Percentiles rank a stretch among this genome's conserved stretches.
These are phyloP conservation scores for Exaiptasia diaphana DNA, from an alignment of 64 coral and sea anemone species.

Conservation along the genomic window DNA sequence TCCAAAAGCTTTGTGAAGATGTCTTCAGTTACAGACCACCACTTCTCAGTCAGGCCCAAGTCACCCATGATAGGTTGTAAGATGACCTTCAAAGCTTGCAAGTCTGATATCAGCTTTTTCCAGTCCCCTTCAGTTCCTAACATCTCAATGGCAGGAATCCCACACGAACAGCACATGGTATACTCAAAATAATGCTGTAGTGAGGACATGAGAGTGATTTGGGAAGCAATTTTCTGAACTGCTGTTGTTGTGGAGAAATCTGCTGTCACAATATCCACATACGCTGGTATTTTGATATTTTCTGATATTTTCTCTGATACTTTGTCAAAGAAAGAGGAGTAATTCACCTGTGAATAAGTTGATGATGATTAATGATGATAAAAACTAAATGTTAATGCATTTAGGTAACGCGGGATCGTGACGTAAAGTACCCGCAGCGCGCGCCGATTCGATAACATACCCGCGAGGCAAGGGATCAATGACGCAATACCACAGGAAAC, in stretches of 20 bases:
- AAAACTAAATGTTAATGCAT: too few species aligned
- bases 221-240: constrained; percentile 46
- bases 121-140: constrained; percentile 47
- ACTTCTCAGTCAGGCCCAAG: background rate
- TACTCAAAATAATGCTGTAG: constrained; percentile 32
- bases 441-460: too few species aligned
- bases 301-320: background rate
- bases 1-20: constrained; percentile 33
- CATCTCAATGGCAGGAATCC: constrained; percentile 50
- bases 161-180: background rate
- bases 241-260: constrained; percentile 60
- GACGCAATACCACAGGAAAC: too few species aligned
- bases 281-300: constrained; percentile 50
- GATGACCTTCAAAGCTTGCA: background rate
- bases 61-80: constrained; percentile 40
- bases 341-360: too few species aligned
- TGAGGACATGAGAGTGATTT: constrained; percentile 55
- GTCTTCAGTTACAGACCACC: constrained; percentile 12
- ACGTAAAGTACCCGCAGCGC: too few species aligned
- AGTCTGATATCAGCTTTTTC: constrained; percentile 22
- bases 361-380: too few species aligned
- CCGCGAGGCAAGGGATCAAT: too few species aligned
- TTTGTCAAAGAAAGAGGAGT: constrained; percentile 31
- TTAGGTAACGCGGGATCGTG: too few species aligned
- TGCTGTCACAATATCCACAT: constrained; percentile 14